Evolutionary conservation across 2,797 vertebrate species (phyloP), one percentile per base, ranked within the genome.

Genomic region (Microchirus variegatus): DNA sequence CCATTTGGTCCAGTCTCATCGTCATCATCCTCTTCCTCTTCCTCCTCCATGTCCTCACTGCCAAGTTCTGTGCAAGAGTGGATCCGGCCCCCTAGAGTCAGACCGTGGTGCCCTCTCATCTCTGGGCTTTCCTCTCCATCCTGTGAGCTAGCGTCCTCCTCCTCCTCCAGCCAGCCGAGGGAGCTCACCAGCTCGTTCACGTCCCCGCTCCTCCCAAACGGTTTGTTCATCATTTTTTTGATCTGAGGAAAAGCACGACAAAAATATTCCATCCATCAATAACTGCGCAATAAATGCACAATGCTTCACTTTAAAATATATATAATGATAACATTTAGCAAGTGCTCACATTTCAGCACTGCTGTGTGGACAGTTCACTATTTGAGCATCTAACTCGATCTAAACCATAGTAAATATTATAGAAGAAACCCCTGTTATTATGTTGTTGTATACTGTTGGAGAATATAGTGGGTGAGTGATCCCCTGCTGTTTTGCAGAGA

Each of bases 81-180:
- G 38, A 79, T 83, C 5, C 70, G 67, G 2, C 71, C 82, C 36
- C 87, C 86, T 19, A 59, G 38, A 16, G 72, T 79, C 69, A 95
- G 60, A 1, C 67, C 85, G 2, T 93, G 95, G 52, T 50, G 75
- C 0, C 53, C 87, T 12, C 54, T 89, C n/a, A 81, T 81, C 49
- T 93, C 89, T 36, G 86, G 9, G 5, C 84, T 90, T 10, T 92
- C 89, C 0, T 96, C 96, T 52, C 96, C 95, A 2, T 93, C 95
- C 86, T 95, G 94, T 56, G 94, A 92, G 68, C 83, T 92, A 53
- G 93, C 68, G 0, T 92, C 83, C 48, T 95, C 95, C 0, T 92
- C 83, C 48, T 95, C 95, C 0, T 95, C 95, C 65, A 95, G 83
- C 96, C 96, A 99, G 18, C 86, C 77, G 3, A 95, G 94, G 19